Percentiles rank a stretch among this genome's conserved stretches.
phyloP scores from a whole-genome alignment of 2,888 invertebrate species.

The Lycocerus yunnanus region DNA sequence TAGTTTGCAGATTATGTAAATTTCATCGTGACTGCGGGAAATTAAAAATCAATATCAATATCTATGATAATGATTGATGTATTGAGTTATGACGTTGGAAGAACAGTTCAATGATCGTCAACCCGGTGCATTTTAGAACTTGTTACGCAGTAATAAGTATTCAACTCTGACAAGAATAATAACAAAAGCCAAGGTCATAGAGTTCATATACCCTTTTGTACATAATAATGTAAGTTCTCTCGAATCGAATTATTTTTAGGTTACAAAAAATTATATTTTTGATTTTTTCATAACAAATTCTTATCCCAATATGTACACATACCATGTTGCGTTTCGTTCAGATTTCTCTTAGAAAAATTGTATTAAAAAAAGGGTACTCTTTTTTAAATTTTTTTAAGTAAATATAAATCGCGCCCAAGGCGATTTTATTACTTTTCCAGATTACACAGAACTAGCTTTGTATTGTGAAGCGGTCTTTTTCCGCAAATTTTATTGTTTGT shows the following conservation, averaged over 20 bases:
- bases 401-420: neutral
- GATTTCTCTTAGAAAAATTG: too few relatives aligned
- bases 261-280: too few relatives aligned
- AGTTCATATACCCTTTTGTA: constrained; percentile 1
- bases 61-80: neutral
- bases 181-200: constrained; percentile 3
- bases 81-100: neutral
- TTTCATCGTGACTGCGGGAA: neutral
- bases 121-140: constrained; percentile 4
- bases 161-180: constrained; percentile 2
- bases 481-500: neutral
- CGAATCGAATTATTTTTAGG: too few relatives aligned
- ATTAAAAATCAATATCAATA: neutral
- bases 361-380: too few relatives aligned
- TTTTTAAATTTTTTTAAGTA: too few relatives aligned
- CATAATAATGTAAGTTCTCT: neutral
- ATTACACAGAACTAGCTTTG: too few relatives aligned
- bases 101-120: constrained; percentile 2
- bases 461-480: neutral
- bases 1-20: neutral
- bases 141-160: constrained; percentile 2
- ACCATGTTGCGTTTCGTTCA: too few relatives aligned
- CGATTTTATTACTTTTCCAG: neutral
- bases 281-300: too few relatives aligned
- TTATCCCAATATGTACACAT: too few relatives aligned